phyloP scores from a whole-genome alignment of 2,888 invertebrate species.

The Choristoneura rosaceana region DNA sequence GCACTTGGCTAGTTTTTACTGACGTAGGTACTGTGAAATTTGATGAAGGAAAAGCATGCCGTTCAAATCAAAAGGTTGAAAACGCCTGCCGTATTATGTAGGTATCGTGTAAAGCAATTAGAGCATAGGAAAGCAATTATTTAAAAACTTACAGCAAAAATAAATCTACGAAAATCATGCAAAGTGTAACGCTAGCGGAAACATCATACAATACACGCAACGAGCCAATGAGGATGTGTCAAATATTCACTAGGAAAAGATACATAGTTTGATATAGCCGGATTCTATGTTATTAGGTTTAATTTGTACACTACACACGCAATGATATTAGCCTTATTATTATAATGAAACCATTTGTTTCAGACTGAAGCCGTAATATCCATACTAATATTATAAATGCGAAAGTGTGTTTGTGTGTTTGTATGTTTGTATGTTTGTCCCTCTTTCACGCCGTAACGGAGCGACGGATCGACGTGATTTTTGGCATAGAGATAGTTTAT shows the following conservation, averaged over 20 bases:
- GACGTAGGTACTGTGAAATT: too few species aligned
- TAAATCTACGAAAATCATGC: slow-evolving; percentile 2
- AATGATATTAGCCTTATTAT: background rate
- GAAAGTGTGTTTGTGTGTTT: too few species aligned
- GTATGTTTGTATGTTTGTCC: too few species aligned
- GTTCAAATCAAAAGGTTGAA: too few species aligned
- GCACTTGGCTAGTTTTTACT: too few species aligned
- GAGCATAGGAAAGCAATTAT: background rate
- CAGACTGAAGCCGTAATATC: background rate
- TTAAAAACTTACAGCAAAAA: slow-evolving; percentile 2
- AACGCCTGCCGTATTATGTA: too few species aligned
- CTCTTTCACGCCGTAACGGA: too few species aligned
- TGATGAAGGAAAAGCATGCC: too few species aligned
- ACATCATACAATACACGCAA: slow-evolving; percentile 34
- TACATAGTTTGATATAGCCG: slow-evolving; percentile 6
- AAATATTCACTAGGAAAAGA: slow-evolving; percentile 28
- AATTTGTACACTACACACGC: slow-evolving; percentile 31
- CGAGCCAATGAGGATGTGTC: slow-evolving; percentile 39
- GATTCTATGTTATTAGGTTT: slow-evolving; percentile 25
- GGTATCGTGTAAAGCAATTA: background rate
- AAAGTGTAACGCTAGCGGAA: slow-evolving; percentile 7
- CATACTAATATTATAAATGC: too few species aligned
- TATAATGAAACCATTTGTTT: background rate
- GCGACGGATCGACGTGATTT: too few species aligned
- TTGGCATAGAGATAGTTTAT: too few species aligned